Conservation (phyloP, 2,888 invertebrate species). For the Hyles lineata region DNA sequence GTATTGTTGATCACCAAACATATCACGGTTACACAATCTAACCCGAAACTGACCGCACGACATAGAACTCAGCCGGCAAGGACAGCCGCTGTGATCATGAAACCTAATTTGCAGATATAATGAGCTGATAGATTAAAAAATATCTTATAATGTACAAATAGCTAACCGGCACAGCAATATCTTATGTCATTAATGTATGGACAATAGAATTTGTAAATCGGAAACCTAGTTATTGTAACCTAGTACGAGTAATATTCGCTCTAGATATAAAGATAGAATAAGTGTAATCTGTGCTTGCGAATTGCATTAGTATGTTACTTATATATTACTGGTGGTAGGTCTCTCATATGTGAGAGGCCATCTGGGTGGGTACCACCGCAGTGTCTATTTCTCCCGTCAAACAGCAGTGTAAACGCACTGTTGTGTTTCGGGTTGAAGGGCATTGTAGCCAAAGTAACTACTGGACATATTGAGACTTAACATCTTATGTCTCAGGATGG, state of each 20-base stretch:
- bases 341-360: too few species aligned
- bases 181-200: constrained; percentile 15
- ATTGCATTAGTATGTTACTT: too few species aligned
- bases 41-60: constrained; percentile 11
- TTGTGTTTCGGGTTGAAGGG: too few species aligned
- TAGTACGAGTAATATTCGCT: not conserved
- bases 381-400: too few species aligned
- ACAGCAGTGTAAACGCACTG: too few species aligned
- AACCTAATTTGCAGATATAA: constrained; percentile 40
- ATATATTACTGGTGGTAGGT: too few species aligned
- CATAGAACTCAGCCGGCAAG: not conserved
- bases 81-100: constrained; percentile 18
- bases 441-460: too few species aligned
- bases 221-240: not conserved
- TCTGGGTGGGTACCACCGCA: too few species aligned
- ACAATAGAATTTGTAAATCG: constrained; percentile 12
- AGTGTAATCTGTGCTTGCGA: too few species aligned
- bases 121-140: constrained; percentile 38
- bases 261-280: too few species aligned
- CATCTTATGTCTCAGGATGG: too few species aligned
- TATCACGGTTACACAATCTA: constrained; percentile 8
- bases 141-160: constrained; percentile 31
- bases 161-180: constrained; percentile 28
- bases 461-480: too few species aligned
- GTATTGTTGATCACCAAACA: not conserved